These are phyloP conservation scores for Aphodius sticticus DNA, from an alignment of 2,888 invertebrate genomes.

Conservation along the genomic window DNA sequence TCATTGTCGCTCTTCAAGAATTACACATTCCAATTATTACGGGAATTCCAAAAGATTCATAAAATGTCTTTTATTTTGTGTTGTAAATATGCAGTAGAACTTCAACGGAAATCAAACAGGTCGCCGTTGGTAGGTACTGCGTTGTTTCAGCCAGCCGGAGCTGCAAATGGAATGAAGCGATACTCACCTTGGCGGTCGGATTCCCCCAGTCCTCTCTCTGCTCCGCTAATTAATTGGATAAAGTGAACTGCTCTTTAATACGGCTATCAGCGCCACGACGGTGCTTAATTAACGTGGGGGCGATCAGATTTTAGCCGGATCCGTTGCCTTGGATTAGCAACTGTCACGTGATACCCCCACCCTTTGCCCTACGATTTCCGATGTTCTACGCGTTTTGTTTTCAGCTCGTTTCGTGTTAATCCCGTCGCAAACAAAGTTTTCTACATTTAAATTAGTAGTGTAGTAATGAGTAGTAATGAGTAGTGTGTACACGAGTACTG, in stretches of 20 bases:
- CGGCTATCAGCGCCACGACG: slow-evolving; percentile 15
- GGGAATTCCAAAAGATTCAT: too few species aligned
- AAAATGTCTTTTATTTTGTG: too few species aligned
- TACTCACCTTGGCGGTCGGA: slow-evolving; percentile 17
- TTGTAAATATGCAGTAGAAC: too few species aligned
- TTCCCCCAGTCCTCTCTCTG: neutral
- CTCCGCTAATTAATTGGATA: slow-evolving; percentile 24
- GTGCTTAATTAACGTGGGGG: slow-evolving; percentile 21
- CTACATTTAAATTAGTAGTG: too few species aligned
- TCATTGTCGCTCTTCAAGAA: too few species aligned
- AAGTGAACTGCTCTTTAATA: slow-evolving; percentile 21
- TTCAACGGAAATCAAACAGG: too few species aligned
- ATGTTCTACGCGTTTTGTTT: neutral
- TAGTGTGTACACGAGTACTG: too few species aligned
- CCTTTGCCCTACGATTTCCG: neutral
- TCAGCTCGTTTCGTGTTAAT: neutral
- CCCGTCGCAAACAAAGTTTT: neutral
- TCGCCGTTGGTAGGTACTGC: neutral
- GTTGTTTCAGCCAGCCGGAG: neutral
- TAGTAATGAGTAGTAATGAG: too few species aligned
- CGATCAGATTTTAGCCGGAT: slow-evolving; percentile 16
- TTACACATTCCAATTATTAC: too few species aligned
- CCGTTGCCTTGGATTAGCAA: neutral
- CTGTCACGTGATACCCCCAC: neutral
- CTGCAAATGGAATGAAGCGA: slow-evolving; percentile 18